Evolutionary conservation across 2,113 vertebrate species (phyloP).

Genomic region (Morone chrysops): DNA sequence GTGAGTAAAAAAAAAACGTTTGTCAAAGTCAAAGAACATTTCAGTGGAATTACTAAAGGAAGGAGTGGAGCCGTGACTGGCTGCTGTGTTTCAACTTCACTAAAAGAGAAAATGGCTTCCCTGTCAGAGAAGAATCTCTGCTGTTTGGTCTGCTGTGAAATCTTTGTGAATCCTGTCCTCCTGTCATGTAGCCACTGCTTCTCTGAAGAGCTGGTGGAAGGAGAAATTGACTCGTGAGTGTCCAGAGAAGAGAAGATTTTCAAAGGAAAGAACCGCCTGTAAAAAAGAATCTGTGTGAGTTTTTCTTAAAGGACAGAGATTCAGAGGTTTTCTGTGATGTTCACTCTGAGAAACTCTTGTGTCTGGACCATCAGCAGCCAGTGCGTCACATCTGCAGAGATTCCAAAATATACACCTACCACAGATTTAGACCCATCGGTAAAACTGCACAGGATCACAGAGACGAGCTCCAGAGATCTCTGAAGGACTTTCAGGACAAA

Average conservation of each 20-base stretch:
- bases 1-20: not conserved
- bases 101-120: constrained; percentile 4
- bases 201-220: not conserved
- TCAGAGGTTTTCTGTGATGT: not conserved
- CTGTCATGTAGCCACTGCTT: constrained; percentile 4
- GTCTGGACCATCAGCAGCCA: constrained; percentile 30
- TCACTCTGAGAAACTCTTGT: not conserved
- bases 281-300: not conserved
- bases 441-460: constrained; percentile 21
- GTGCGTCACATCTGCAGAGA: constrained; percentile 19
- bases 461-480: constrained; percentile 3
- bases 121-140: constrained; percentile 5
- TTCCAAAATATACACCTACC: constrained; percentile 16
- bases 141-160: constrained; percentile 18
- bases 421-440: constrained; percentile 6
- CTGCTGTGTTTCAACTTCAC: constrained; percentile 21
- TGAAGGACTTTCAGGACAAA: constrained; percentile 15
- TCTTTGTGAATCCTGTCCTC: constrained; percentile 3
- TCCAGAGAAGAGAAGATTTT: not conserved
- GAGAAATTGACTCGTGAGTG: not conserved
- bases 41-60: constrained; percentile 1
- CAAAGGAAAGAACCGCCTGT: not conserved
- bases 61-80: not conserved
- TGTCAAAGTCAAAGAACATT: constrained; percentile 5
- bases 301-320: not conserved